These are phyloP conservation scores for Virgularia gustaviana DNA, from an alignment of 92 coral and sea anemone species.

Conservation along the genomic window DNA sequence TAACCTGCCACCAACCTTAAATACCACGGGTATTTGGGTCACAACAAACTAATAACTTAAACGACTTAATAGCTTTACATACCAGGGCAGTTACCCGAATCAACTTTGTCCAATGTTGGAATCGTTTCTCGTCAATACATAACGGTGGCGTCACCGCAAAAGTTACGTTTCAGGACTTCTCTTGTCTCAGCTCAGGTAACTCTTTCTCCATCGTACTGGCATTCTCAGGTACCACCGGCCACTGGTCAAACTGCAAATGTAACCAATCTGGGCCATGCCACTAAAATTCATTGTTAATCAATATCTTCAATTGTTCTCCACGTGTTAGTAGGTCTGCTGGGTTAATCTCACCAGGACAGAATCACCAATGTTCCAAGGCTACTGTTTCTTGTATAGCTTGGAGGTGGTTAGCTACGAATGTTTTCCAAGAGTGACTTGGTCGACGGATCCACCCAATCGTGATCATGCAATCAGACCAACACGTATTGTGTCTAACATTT, in stretches of 20 bases:
- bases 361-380: not conserved
- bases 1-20: constrained; percentile 27
- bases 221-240: not conserved
- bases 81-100: constrained; percentile 41
- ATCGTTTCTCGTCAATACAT: not conserved
- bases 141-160: not conserved
- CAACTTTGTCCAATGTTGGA: constrained; percentile 31
- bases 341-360: constrained; percentile 3
- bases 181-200: not conserved
- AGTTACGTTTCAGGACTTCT: not conserved
- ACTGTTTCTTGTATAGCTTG: not conserved
- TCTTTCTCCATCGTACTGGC: not conserved
- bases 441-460: not conserved
- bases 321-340: constrained; percentile 15
- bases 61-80: constrained; percentile 27
- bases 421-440: constrained; percentile 3
- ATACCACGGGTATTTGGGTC: not conserved
- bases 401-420: not conserved
- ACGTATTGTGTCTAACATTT: no score
- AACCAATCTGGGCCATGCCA: constrained; percentile 11
- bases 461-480: no score
- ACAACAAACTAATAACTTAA: not conserved
- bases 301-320: not conserved
- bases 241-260: not conserved
- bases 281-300: not conserved